Evolutionary conservation across 1,140 invertebrate species (phyloP).

Genomic region (Elysia chlorotica): DNA sequence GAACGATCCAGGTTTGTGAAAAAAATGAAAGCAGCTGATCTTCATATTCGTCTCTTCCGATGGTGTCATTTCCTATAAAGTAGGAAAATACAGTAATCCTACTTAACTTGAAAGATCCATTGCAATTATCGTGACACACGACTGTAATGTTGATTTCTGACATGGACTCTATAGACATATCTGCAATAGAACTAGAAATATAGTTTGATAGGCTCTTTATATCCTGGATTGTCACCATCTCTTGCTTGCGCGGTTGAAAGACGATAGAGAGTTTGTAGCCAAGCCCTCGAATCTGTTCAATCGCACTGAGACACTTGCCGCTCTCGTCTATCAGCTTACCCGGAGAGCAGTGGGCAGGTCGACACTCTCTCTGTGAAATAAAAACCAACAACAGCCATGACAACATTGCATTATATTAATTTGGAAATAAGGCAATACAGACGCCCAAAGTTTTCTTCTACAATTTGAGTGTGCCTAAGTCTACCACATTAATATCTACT

Average conservation of each 20-base stretch:
- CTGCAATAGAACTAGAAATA: not conserved
- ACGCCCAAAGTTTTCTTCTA: no score
- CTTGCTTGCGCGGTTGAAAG: not conserved
- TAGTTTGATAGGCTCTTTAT: not conserved
- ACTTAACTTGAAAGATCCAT: not conserved
- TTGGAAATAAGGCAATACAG: no score
- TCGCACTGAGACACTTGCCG: not conserved
- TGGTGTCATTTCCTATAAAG: not conserved
- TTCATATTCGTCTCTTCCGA: not conserved
- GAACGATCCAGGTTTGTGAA: not conserved
- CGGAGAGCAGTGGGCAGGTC: no score
- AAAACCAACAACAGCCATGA: no score
- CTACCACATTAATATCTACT: no score
- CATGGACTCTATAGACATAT: not conserved
- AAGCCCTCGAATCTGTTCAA: not conserved
- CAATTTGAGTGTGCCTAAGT: no score
- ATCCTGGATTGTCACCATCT: not conserved
- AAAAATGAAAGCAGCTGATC: not conserved
- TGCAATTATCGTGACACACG: not conserved
- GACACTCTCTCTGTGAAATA: no score
- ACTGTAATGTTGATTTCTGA: not conserved
- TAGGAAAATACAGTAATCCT: not conserved
- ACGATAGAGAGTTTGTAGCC: not conserved
- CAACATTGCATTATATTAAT: not conserved
- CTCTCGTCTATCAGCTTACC: no score